These are phyloP conservation scores for Ochotona princeps DNA, from an alignment of 2,113 vertebrate genomes.

Conservation along the genomic window DNA sequence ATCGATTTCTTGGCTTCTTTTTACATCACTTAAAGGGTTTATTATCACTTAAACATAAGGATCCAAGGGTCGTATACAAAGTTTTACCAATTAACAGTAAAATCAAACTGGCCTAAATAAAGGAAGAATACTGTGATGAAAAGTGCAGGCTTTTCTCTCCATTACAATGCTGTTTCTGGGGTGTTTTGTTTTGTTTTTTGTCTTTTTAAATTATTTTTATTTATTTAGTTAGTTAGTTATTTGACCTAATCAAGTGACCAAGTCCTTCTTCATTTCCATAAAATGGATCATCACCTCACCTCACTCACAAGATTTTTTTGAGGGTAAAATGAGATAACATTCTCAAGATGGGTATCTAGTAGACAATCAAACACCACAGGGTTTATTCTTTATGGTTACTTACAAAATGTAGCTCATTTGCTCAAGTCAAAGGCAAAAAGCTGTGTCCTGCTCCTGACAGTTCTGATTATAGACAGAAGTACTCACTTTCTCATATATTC, in stretches of 20 bases:
- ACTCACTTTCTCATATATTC: not conserved
- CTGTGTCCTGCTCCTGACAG: not conserved
- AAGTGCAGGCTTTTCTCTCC: not conserved
- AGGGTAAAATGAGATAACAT: conserved; percentile 28
- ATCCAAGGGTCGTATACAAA: not conserved
- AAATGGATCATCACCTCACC: not conserved
- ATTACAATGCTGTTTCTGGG: not conserved
- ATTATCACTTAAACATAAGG: not conserved
- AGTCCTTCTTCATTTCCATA: not conserved
- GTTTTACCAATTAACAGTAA: not conserved
- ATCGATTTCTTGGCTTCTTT: not conserved
- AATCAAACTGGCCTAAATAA: not conserved
- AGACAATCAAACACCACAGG: not conserved
- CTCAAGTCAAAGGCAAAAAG: not conserved
- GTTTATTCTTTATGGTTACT: not conserved
- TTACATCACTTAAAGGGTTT: not conserved
- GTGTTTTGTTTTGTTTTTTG: not conserved
- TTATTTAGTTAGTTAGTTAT: not conserved
- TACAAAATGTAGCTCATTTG: not conserved
- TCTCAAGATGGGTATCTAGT: not conserved
- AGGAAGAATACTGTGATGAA: not conserved
- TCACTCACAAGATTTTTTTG: not conserved
- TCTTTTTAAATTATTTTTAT: too few relatives aligned
- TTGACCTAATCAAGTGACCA: not conserved
- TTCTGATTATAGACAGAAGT: not conserved